phyloP scores from a whole-genome alignment of 2,888 invertebrate genomes.

The Suillia variegata region DNA sequence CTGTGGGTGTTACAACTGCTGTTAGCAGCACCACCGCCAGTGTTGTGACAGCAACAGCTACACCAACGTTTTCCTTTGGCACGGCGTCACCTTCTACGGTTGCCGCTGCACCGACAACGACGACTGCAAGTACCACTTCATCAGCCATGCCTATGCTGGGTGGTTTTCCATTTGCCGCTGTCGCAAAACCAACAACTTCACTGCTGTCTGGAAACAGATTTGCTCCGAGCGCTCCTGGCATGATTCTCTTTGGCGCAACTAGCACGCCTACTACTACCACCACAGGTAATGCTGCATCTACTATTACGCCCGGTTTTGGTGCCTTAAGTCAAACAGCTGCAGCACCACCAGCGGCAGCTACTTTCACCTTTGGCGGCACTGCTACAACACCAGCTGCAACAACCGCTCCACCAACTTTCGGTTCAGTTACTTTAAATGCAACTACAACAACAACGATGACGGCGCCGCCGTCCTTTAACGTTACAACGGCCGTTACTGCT shows the following conservation, averaged over 20 bases:
- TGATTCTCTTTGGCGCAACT: no score
- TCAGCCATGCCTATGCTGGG: constrained; percentile 18
- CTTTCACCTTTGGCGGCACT: constrained; percentile 22
- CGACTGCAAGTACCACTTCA: constrained; percentile 10
- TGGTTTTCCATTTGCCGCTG: constrained; percentile 20
- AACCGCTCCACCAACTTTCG: background rate
- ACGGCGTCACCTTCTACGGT: constrained; percentile 1
- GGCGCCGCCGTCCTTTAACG: background rate
- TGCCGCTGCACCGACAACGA: constrained; percentile 7
- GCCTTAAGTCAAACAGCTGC: no score
- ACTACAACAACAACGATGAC: background rate
- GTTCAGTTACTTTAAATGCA: background rate
- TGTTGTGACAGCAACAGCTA: no score
- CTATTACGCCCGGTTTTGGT: constrained; percentile 12
- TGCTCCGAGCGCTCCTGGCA: no score
- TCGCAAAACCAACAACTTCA: constrained; percentile 6
- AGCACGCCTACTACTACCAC: constrained; percentile 8
- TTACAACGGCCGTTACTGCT: no score
- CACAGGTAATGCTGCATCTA: background rate
- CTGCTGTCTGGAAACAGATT: constrained; percentile 9
- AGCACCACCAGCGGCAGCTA: background rate
- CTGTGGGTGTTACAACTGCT: background rate
- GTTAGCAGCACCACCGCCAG: background rate
- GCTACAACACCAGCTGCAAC: constrained; percentile 1
- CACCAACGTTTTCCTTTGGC: constrained; percentile 14